phyloP scores from a whole-genome alignment of 2,113 vertebrate genomes.

The Antigone vipio region DNA sequence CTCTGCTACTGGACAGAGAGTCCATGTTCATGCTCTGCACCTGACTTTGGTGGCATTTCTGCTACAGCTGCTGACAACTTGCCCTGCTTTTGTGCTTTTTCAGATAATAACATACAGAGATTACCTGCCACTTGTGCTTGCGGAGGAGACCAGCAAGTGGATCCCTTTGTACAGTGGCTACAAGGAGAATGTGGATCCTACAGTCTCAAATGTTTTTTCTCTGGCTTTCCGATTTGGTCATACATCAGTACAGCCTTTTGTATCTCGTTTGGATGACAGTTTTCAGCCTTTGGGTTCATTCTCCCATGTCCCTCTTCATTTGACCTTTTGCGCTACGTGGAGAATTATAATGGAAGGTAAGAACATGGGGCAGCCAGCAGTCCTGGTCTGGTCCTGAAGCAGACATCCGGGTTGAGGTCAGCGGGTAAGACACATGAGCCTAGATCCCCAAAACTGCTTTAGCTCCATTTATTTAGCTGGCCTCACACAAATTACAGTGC shows the following conservation, averaged over 20 bases:
- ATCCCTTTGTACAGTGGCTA: conserved; percentile 78
- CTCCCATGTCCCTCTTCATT: conserved; percentile 71
- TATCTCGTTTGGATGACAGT: conserved; percentile 68
- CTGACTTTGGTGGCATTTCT: not conserved
- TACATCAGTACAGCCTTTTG: conserved; percentile 73
- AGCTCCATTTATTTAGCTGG: not conserved
- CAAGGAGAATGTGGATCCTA: conserved; percentile 71
- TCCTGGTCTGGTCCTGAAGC: not conserved
- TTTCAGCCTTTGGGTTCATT: conserved; percentile 64
- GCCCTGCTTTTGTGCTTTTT: not conserved
- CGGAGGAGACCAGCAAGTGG: not conserved
- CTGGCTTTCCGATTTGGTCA: conserved; percentile 85
- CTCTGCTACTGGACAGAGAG: not conserved
- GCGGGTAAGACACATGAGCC: not conserved
- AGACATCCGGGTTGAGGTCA: not conserved
- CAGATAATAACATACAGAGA: conserved; percentile 82
- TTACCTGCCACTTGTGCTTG: conserved; percentile 77
- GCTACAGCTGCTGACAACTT: not conserved
- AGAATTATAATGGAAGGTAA: conserved; percentile 82
- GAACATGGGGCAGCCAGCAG: not conserved
- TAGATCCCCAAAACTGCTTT: not conserved
- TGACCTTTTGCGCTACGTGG: conserved; percentile 80
- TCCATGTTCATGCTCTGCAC: not conserved
- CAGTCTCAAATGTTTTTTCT: conserved; percentile 80
- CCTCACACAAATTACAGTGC: not conserved